A percentile compares a stretch with the other conserved stretches of the same genome.
These are phyloP conservation scores for Sula dactylatra DNA, from an alignment of 2,113 vertebrate genomes.

Conservation along the genomic window DNA sequence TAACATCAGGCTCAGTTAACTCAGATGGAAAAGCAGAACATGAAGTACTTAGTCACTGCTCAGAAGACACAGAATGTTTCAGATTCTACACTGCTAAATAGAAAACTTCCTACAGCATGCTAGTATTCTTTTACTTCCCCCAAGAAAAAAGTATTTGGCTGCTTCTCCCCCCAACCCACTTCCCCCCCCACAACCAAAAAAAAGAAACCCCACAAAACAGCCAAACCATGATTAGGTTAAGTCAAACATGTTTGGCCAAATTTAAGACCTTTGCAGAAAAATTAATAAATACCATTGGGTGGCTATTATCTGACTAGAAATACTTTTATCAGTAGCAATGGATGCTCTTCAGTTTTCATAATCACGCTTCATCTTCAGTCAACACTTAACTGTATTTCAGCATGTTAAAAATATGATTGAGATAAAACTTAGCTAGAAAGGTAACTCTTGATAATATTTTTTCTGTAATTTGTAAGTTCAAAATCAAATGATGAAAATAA, in stretches of 20 bases:
- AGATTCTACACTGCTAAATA: not conserved
- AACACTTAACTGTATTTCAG: not conserved
- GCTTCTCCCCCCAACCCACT: not conserved
- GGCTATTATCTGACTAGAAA: not conserved
- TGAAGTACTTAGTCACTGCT: not conserved
- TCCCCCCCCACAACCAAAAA: too few relatives aligned
- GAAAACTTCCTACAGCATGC: not conserved
- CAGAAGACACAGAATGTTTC: not conserved
- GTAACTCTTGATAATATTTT: not conserved
- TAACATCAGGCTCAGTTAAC: not conserved
- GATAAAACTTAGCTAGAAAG: not conserved
- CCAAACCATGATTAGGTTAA: not conserved
- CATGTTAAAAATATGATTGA: not conserved
- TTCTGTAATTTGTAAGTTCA: not conserved
- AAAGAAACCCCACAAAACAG: not conserved
- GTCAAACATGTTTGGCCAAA: not conserved
- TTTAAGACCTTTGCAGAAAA: not conserved
- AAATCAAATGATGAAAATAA: not conserved
- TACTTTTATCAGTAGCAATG: not conserved
- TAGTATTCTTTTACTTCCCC: not conserved
- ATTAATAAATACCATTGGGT: not conserved
- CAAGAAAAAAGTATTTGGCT: not conserved
- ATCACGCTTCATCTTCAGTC: not conserved
- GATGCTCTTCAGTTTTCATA: not conserved
- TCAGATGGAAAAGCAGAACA: not conserved